Conservation (phyloP, 2,113 vertebrate species). For the Scomber japonicus region DNA sequence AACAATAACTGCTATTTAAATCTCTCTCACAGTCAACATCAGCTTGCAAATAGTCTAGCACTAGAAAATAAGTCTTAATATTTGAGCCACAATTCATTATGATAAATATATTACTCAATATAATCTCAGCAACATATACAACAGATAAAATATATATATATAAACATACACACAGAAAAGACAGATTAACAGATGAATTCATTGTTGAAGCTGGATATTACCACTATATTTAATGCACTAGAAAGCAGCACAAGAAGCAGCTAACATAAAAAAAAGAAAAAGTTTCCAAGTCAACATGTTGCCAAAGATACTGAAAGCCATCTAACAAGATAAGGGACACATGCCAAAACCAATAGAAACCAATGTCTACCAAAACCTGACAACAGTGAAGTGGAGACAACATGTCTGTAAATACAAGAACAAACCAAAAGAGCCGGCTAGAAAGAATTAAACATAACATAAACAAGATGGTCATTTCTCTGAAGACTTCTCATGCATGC, state of each 20-base stretch:
- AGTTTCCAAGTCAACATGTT: not conserved
- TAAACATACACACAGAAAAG: not conserved
- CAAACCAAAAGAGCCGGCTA: not conserved
- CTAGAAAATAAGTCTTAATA: not conserved
- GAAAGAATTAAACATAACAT: not conserved
- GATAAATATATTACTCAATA: not conserved
- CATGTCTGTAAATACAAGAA: conserved; percentile 13
- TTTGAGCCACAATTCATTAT: not conserved
- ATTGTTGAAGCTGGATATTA: not conserved
- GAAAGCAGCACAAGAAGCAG: not conserved
- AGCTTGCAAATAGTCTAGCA: not conserved
- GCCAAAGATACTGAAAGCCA: conserved; percentile 2
- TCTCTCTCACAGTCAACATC: no score
- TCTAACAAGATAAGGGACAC: conserved; percentile 15
- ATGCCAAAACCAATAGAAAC: conserved; percentile 19
- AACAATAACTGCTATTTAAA: no score
- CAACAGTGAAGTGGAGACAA: conserved; percentile 1
- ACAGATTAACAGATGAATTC: not conserved
- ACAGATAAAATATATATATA: not conserved
- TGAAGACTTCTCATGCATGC: no score
- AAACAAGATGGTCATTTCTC: not conserved
- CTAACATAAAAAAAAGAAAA: not conserved
- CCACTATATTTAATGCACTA: no score
- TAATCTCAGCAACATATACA: not conserved
- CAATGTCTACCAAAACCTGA: conserved; percentile 9